Evolutionary conservation across 1,140 invertebrate species (phyloP).

Genomic region (Chlorops oryzae): DNA sequence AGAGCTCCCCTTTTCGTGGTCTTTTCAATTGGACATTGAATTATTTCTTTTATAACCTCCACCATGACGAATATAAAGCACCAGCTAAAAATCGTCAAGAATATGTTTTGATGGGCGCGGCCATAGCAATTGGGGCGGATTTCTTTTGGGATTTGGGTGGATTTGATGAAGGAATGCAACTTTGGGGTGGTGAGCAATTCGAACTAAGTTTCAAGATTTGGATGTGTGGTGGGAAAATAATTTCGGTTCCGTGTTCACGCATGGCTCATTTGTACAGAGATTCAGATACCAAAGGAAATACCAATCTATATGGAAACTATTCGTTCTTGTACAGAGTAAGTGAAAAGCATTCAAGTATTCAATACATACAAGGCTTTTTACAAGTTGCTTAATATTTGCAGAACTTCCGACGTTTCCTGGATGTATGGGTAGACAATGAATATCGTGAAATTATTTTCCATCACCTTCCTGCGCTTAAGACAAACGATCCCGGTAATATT

Average conservation of each 20-base stretch:
- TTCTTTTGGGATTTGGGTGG: constrained; percentile 96
- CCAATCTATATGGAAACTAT: constrained; percentile 14
- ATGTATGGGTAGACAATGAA: constrained; percentile 99
- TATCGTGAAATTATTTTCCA: constrained; percentile 82
- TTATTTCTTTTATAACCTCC: constrained; percentile 84
- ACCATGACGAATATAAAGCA: constrained; percentile 68
- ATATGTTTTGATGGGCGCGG: constrained; percentile 91
- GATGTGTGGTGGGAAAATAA: constrained; percentile 85
- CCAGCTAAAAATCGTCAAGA: constrained; percentile 82
- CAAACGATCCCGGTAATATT: constrained; percentile 66
- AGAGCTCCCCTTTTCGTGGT: constrained; percentile 54
- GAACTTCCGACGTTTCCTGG: constrained; percentile 84
- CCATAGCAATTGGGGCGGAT: constrained; percentile 81
- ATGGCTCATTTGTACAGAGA: constrained; percentile 80
- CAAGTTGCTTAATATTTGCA: too few species aligned
- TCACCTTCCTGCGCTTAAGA: constrained; percentile 65
- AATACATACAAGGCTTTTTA: too few species aligned
- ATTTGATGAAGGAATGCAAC: constrained; percentile 75
- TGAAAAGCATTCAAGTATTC: neutral
- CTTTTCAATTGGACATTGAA: constrained; percentile 96
- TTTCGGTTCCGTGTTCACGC: constrained; percentile 82
- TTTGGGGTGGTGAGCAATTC: constrained; percentile 91
- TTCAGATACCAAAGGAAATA: constrained; percentile 16
- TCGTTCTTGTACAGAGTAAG: constrained; percentile 11
- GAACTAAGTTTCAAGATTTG: constrained; percentile 89